A percentile compares a stretch with the other conserved stretches of the same genome.
Evolutionary conservation across 2,113 vertebrate species (phyloP).

Genomic region (Sciurus niger): DNA sequence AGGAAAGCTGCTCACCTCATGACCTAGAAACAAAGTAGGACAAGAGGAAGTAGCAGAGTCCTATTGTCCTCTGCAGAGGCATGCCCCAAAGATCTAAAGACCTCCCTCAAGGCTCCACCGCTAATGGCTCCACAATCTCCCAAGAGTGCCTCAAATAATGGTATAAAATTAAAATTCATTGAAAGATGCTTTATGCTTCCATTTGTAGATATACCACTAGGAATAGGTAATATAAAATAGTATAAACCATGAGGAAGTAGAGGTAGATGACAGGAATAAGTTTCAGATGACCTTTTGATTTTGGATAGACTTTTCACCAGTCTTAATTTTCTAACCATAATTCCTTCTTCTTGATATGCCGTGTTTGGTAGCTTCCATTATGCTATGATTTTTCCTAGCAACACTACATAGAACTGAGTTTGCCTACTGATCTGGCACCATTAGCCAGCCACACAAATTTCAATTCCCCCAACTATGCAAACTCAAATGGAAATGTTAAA

Average conservation of each 20-base stretch:
- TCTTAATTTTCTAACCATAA: background rate
- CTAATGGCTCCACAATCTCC: no score
- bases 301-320: background rate
- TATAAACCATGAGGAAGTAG: background rate
- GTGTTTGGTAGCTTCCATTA: background rate
- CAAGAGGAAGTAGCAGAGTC: background rate
- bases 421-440: background rate
- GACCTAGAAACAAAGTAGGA: background rate
- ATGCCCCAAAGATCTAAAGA: background rate
- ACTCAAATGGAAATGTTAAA: background rate
- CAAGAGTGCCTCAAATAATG: background rate
- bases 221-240: background rate
- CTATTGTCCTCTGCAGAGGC: background rate
- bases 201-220: background rate
- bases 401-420: background rate
- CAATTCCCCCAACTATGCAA: background rate
- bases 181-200: background rate
- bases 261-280: background rate
- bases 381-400: background rate
- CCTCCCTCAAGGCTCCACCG: background rate
- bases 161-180: background rate
- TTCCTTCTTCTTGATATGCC: background rate
- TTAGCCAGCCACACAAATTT: background rate
- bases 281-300: background rate
- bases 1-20: background rate